Evolutionary conservation across 2,888 invertebrate genomes (phyloP).

Genomic region (Fragum whitleyi): DNA sequence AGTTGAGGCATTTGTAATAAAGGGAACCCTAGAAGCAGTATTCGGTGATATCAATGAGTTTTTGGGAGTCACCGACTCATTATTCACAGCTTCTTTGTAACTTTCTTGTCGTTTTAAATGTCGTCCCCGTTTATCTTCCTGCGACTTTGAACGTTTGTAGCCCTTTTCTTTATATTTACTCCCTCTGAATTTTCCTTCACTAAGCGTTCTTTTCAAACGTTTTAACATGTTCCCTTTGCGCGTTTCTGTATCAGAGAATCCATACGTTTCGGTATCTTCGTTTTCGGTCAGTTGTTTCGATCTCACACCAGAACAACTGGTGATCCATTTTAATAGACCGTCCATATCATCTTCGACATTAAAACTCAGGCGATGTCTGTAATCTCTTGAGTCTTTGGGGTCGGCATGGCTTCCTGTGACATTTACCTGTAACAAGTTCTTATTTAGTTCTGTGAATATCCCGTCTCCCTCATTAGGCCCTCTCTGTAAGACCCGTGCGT

Average conservation of each 20-base stretch:
- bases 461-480: too few species aligned
- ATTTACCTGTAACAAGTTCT: too few species aligned
- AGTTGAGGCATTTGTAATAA: background rate
- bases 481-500: too few species aligned
- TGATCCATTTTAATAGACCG: conserved; percentile 40
- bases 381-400: background rate
- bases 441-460: too few species aligned
- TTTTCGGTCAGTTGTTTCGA: conserved; percentile 39
- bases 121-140: background rate
- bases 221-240: background rate
- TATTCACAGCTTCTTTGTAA: conserved; percentile 6
- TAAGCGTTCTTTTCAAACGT: background rate
- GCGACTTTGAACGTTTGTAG: background rate
- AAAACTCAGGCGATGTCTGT: background rate
- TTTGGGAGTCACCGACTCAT: background rate
- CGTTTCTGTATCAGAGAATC: conserved; percentile 18
- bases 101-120: background rate
- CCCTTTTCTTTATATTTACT: background rate
- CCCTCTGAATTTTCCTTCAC: background rate
- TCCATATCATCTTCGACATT: conserved; percentile 37
- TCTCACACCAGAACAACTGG: conserved; percentile 31
- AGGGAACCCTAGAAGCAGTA: background rate
- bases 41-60: background rate
- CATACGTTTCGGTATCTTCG: conserved; percentile 44
- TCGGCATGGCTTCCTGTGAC: background rate